Evolutionary conservation across 2,113 vertebrate species (phyloP), one percentile per base, ranked within the genome.

Genomic region (Nipponia nippon): DNA sequence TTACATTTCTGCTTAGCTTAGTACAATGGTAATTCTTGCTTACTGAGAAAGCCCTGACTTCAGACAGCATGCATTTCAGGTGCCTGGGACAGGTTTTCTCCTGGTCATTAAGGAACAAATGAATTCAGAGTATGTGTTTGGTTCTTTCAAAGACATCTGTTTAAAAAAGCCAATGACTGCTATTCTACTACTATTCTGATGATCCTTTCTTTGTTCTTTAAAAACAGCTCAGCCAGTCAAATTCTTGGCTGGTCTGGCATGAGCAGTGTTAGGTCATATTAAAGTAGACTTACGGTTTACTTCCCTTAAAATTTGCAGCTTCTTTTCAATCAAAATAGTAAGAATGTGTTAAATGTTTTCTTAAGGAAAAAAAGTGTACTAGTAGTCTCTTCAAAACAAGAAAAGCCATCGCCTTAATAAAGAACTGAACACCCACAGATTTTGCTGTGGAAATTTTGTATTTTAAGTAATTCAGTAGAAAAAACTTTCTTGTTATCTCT

Each of bases 401-500:
- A 69, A 55, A 71, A 71, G 8, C 9, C 1, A 4, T 55, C 13
- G 4, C 9, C 87, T 50, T 47, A 56, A 80, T n/a, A 44, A 78
- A 8, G 29, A n/a, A 50, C 34, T 67, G 56, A 67, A 7, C 23
- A 27, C 9, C 11, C 10, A 44, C 42, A 61, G 49, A 16, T 91
- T 87, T 97, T 89, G 53, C 71, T 53, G 16, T 75, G 58, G 61
- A 87, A 83, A 21, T 55, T 50, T 83, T 89, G 8, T 81, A 59
- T 90, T 93, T 72, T 46, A 72, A 92, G 59, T 77, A 20, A 25
- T 94, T 93, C 79, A 79, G 69, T 27, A 58, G 87, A 71, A 89
- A 91, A 87, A 95, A 62, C 63, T 70, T 94, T 92, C 93, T 78
- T 94, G 85, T 83, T 92, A 58, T 69, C 77, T 92, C 77, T 96